Evolutionary conservation across 2,888 invertebrate genomes (phyloP).

Genomic region (Synanthedon tipuliformis): DNA sequence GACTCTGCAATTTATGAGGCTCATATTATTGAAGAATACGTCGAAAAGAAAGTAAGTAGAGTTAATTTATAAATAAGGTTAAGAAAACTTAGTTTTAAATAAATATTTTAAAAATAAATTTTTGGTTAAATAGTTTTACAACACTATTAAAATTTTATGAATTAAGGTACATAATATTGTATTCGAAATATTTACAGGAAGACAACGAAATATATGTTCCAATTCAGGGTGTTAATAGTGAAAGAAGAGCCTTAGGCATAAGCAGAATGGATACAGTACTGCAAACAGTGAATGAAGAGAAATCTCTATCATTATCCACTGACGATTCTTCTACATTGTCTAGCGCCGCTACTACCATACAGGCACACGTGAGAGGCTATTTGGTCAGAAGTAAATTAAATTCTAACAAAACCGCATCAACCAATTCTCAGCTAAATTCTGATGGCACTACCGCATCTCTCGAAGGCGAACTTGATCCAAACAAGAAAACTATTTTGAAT

Average conservation of each 20-base stretch:
- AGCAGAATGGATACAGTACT: constrained; percentile 58
- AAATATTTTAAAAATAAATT: not conserved
- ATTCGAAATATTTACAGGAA: constrained; percentile 22
- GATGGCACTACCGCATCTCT: constrained; percentile 35
- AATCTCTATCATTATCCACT: constrained; percentile 58
- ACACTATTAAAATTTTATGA: no score
- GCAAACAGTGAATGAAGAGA: constrained; percentile 67
- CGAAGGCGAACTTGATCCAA: constrained; percentile 39
- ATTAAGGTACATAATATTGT: no score
- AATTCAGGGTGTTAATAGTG: constrained; percentile 28
- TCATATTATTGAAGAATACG: constrained; percentile 29
- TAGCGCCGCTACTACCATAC: constrained; percentile 74
- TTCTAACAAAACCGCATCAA: constrained; percentile 47
- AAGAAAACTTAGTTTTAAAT: not conserved
- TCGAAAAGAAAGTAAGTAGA: constrained; percentile 28
- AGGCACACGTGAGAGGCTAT: constrained; percentile 77
- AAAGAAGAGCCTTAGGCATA: constrained; percentile 43
- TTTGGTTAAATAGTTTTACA: not conserved
- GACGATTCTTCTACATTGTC: constrained; percentile 64
- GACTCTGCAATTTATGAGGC: constrained; percentile 37
- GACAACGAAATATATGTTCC: constrained; percentile 19
- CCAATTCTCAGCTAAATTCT: constrained; percentile 45
- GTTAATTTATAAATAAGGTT: not conserved
- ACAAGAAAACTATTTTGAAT: constrained; percentile 51
- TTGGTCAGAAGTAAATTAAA: constrained; percentile 69